Conservation (phyloP, 2,888 invertebrate genomes). For the Zygothrica quintamaculata region DNA sequence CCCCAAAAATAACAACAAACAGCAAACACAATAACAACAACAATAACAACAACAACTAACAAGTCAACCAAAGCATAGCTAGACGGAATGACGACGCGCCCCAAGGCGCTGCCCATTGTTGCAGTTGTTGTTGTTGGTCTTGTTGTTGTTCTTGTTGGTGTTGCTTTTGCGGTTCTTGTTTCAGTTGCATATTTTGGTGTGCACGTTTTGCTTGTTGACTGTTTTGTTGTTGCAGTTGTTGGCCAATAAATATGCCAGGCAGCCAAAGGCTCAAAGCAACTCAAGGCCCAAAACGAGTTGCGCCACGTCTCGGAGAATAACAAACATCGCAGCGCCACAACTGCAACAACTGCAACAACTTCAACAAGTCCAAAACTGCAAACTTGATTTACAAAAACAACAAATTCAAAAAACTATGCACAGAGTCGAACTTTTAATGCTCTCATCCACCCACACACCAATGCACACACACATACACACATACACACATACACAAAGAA, state of each 20-base stretch:
- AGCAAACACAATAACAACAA: constrained; percentile 16
- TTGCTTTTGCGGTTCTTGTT: constrained; percentile 64
- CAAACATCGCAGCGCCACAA: constrained; percentile 68
- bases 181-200: constrained; percentile 75
- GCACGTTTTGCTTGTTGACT: constrained; percentile 77
- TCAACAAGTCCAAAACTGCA: constrained; percentile 64
- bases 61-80: constrained; percentile 71
- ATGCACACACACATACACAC: background rate
- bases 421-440: constrained; percentile 53
- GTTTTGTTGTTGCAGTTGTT: constrained; percentile 41
- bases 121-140: constrained; percentile 31
- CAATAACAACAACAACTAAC: constrained; percentile 46
- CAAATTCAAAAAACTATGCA: constrained; percentile 28
- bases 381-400: constrained; percentile 71
- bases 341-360: constrained; percentile 21
- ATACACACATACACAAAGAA: constrained; percentile 1
- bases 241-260: constrained; percentile 75
- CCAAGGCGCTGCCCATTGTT: constrained; percentile 57
- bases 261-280: constrained; percentile 41
- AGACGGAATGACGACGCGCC: constrained; percentile 74
- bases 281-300: constrained; percentile 72
- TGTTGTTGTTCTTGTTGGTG: constrained; percentile 21
- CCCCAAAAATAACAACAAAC: constrained; percentile 40
- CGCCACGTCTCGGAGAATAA: constrained; percentile 73
- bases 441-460: constrained; percentile 13